Evolutionary conservation across 2,888 invertebrate genomes (phyloP).

Genomic region (Drosophila pegasa): DNA sequence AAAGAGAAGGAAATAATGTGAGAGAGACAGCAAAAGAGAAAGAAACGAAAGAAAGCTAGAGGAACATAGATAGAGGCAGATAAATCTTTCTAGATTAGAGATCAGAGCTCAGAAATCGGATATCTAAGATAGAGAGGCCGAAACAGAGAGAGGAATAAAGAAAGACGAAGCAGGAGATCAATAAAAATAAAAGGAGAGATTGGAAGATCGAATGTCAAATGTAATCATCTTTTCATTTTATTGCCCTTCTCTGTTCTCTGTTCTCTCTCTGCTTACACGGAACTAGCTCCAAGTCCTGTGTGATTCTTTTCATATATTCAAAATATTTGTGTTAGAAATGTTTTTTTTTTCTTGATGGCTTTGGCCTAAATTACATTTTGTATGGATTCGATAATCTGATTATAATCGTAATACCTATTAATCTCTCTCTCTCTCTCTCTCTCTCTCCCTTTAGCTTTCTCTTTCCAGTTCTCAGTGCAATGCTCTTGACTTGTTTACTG

Average conservation of each 20-base stretch:
- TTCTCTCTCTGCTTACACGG: too few species aligned
- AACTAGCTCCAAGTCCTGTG: background rate
- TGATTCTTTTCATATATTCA: too few species aligned
- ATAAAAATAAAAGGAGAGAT: too few species aligned
- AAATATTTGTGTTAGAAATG: background rate
- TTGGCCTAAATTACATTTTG: background rate
- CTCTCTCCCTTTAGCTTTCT: conserved; percentile 13
- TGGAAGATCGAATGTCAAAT: rapidly evolving
- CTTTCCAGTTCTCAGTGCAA: too few species aligned
- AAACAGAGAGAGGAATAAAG: background rate
- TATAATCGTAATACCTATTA: background rate
- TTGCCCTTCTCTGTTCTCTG: background rate
- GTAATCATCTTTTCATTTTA: background rate
- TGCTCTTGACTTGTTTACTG: conserved; percentile 32
- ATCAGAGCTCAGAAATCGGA: too few species aligned
- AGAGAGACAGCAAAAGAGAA: background rate
- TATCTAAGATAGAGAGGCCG: too few species aligned
- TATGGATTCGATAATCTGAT: background rate
- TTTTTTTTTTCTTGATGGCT: background rate
- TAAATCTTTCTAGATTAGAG: background rate
- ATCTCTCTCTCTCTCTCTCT: background rate
- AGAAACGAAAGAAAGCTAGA: background rate
- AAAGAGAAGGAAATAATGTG: too few species aligned
- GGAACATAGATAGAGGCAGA: background rate
- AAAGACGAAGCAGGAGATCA: background rate